Evolutionary conservation across 2,113 vertebrate genomes (phyloP).

Genomic region (Seriola quinqueradiata): DNA sequence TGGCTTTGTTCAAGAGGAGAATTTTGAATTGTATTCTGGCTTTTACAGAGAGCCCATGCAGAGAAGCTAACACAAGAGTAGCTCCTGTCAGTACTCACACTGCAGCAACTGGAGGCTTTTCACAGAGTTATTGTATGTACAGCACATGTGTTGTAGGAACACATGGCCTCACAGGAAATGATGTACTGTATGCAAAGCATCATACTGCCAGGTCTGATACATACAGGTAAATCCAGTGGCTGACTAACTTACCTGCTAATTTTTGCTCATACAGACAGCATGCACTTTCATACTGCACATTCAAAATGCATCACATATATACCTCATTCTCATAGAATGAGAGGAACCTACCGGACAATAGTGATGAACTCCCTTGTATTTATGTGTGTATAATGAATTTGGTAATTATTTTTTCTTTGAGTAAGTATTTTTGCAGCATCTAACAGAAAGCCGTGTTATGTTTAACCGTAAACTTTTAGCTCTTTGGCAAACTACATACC

Average conservation of each 20-base stretch:
- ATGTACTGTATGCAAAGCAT: too few species aligned
- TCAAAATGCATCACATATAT: too few species aligned
- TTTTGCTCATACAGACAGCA: not conserved
- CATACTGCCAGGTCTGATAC: not conserved
- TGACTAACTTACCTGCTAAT: not conserved
- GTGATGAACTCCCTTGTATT: not conserved
- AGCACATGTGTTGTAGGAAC: too few species aligned
- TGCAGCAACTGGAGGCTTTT: too few species aligned
- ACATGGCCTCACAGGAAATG: too few species aligned
- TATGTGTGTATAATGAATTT: not conserved
- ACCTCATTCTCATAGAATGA: not conserved
- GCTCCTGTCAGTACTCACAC: too few species aligned
- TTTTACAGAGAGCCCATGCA: too few species aligned
- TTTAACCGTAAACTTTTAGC: not conserved
- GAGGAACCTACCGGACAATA: not conserved
- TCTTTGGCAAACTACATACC: not conserved
- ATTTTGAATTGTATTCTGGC: too few species aligned
- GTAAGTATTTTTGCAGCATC: not conserved
- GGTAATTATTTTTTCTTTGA: not conserved
- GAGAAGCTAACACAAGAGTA: too few species aligned
- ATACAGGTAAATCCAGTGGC: not conserved
- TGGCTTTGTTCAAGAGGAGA: too few species aligned
- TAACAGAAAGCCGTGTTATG: not conserved
- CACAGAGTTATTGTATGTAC: too few species aligned
- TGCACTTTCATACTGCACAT: not conserved